These are phyloP conservation scores for Acanthisitta chloris DNA, from an alignment of 2,113 vertebrate genomes.

Conservation along the genomic window DNA sequence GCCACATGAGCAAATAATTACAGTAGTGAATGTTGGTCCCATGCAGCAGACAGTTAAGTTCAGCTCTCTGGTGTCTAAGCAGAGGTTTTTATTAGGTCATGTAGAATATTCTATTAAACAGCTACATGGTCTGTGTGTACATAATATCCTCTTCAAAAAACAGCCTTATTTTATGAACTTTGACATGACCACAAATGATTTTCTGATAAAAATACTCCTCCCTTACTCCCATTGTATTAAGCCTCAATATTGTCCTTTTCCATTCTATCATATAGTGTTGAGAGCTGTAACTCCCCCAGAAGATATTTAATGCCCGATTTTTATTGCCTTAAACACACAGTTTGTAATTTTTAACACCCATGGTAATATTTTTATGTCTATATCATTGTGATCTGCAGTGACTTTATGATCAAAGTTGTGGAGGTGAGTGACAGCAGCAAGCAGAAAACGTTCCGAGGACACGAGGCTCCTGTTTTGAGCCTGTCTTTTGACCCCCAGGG, in stretches of 20 bases:
- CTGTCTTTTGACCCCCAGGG: constrained; percentile 91
- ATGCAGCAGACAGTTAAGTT: background rate
- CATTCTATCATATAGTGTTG: background rate
- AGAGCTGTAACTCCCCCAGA: background rate
- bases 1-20: background rate
- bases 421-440: constrained; percentile 90
- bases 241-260: background rate
- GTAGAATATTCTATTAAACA: background rate
- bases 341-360: background rate
- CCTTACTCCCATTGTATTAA: background rate
- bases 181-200: background rate
- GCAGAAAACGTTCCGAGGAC: constrained; percentile 92
- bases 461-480: constrained; percentile 90
- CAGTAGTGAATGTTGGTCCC: background rate
- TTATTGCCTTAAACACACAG: background rate
- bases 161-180: background rate
- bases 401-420: constrained; percentile 94
- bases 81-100: background rate
- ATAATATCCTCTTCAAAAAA: background rate
- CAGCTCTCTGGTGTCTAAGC: background rate
- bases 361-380: background rate
- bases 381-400: constrained; percentile 72
- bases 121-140: background rate
- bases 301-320: background rate
- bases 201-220: background rate